Conservation (phyloP, 2,888 invertebrate genomes). For the Agonum fuliginosum region DNA sequence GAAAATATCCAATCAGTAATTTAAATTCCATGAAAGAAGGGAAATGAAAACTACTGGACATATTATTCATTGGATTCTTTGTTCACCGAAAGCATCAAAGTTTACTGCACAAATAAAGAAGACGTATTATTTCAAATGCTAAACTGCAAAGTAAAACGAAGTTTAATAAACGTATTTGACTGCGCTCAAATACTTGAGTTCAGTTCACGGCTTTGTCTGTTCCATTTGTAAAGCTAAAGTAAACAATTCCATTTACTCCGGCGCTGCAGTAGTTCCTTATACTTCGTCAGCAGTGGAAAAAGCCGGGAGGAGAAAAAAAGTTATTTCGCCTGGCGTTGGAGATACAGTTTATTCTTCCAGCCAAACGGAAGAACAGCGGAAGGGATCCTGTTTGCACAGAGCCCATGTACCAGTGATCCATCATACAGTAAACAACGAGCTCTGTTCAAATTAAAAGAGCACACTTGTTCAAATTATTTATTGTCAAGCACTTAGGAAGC, state of each 20-base stretch:
- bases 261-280: slow-evolving; percentile 32
- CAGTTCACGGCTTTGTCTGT: slow-evolving; percentile 30
- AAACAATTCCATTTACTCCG: slow-evolving; percentile 45
- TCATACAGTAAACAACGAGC: slow-evolving; percentile 46
- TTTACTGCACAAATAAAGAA: slow-evolving; percentile 24
- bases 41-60: slow-evolving; percentile 2
- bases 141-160: slow-evolving; percentile 47
- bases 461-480: slow-evolving; percentile 57
- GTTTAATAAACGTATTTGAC: slow-evolving; percentile 37
- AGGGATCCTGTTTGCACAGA: slow-evolving; percentile 47
- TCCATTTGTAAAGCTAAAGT: slow-evolving; percentile 35
- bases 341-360: slow-evolving; percentile 39
- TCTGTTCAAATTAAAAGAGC: slow-evolving; percentile 55
- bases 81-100: background rate
- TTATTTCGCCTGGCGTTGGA: slow-evolving; percentile 34
- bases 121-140: slow-evolving; percentile 41
- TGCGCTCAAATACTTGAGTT: slow-evolving; percentile 34
- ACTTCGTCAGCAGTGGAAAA: slow-evolving; percentile 7
- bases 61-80: background rate
- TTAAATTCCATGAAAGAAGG: slow-evolving; percentile 2
- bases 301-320: slow-evolving; percentile 24
- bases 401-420: slow-evolving; percentile 42
- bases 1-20: slow-evolving; percentile 13
- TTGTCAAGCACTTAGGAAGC: slow-evolving; percentile 51
- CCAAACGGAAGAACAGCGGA: slow-evolving; percentile 38